phyloP scores from a whole-genome alignment of 2,888 invertebrate genomes.

The Incurvaria masculella region DNA sequence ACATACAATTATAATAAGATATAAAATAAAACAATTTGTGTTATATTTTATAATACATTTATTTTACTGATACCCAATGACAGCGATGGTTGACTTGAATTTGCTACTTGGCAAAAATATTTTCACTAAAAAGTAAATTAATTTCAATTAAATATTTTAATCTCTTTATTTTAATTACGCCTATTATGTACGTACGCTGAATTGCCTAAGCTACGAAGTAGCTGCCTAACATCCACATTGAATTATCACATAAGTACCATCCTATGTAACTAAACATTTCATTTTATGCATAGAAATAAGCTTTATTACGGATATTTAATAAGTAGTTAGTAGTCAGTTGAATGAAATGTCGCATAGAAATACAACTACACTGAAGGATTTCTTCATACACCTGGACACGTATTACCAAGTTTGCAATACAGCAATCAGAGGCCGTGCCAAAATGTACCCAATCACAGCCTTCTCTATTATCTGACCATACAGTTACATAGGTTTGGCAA shows the following conservation, averaged over 20 bases:
- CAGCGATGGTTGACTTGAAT: slow-evolving; percentile 54
- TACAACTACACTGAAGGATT: too few relatives aligned
- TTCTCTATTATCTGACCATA: too few relatives aligned
- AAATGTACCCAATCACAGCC: too few relatives aligned
- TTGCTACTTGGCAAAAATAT: slow-evolving; percentile 57
- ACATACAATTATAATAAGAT: slow-evolving; percentile 15
- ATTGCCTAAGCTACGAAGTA: slow-evolving; percentile 46
- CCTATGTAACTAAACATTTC: slow-evolving; percentile 39
- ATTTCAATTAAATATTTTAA: slow-evolving; percentile 51
- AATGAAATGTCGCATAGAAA: too few relatives aligned
- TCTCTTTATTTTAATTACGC: slow-evolving; percentile 45
- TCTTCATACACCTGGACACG: too few relatives aligned
- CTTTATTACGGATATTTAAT: too few relatives aligned
- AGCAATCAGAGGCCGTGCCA: too few relatives aligned
- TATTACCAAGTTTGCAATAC: too few relatives aligned
- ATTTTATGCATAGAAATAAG: too few relatives aligned
- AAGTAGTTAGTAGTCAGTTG: too few relatives aligned
- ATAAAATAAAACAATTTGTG: slow-evolving; percentile 22
- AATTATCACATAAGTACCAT: slow-evolving; percentile 41
- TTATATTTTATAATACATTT: slow-evolving; percentile 51
- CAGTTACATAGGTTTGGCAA: too few relatives aligned
- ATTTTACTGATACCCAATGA: slow-evolving; percentile 41
- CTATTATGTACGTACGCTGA: slow-evolving; percentile 42
- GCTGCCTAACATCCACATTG: slow-evolving; percentile 33
- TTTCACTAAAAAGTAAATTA: slow-evolving; percentile 51